Conservation (phyloP, 2,888 invertebrate species). For the Calameuta pallipes region DNA sequence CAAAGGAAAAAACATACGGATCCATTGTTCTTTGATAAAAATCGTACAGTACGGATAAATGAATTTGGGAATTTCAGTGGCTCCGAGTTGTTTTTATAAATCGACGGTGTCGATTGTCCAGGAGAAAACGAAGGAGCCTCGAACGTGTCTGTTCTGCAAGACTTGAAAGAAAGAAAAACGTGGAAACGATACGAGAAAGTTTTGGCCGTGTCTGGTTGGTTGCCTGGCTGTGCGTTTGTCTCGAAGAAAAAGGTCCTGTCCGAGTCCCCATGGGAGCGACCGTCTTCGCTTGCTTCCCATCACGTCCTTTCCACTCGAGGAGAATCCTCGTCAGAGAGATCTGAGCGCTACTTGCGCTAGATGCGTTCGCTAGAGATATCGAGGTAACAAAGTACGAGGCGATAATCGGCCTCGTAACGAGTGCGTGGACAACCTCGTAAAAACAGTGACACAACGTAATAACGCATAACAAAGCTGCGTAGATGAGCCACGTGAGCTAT, state of each 20-base stretch:
- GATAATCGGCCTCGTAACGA: slow-evolving; percentile 1
- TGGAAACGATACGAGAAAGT: not conserved
- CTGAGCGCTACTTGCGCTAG: not conserved
- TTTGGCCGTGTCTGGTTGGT: not conserved
- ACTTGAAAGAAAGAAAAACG: not conserved
- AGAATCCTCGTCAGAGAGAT: not conserved
- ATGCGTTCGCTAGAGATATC: not conserved
- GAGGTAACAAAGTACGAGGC: not conserved
- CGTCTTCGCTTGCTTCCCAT: not conserved
- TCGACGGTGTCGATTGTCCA: not conserved
- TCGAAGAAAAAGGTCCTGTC: not conserved
- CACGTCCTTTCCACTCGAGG: not conserved
- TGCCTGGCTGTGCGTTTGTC: not conserved
- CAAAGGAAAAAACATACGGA: not conserved
- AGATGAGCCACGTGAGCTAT: slow-evolving; percentile 18
- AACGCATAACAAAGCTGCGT: slow-evolving; percentile 15
- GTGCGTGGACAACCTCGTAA: slow-evolving; percentile 15
- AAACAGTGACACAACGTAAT: slow-evolving; percentile 17
- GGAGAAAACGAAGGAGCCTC: not conserved
- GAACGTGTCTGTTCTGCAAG: not conserved
- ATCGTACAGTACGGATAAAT: not conserved
- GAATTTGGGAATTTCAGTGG: not conserved
- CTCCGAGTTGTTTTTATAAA: not conserved
- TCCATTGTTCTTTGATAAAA: not conserved
- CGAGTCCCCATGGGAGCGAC: not conserved